Percentiles rank a stretch among this genome's conserved stretches.
These are phyloP conservation scores for Protonemura montana DNA, from an alignment of 2,888 invertebrate genomes.

Conservation along the genomic window DNA sequence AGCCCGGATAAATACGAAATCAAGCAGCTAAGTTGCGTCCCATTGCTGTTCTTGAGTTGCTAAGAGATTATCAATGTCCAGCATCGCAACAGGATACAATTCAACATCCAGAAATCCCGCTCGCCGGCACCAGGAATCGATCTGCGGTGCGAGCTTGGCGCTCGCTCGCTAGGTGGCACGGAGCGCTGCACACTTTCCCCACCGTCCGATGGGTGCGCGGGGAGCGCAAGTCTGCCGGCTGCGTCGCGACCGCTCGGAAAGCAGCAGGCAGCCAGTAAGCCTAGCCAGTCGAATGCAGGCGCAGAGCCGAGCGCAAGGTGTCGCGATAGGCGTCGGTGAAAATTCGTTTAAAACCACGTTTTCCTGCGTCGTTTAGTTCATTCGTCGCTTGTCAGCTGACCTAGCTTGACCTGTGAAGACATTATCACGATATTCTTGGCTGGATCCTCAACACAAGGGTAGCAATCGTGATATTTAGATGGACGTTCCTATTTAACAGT, in stretches of 20 bases:
- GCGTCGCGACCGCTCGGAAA: constrained; percentile 1
- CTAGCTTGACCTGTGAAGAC: constrained; percentile 38
- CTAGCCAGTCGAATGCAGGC: constrained; percentile 46
- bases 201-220: background rate
- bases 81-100: too few species aligned
- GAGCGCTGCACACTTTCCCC: background rate
- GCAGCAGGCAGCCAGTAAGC: constrained; percentile 34
- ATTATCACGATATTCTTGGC: constrained; percentile 2
- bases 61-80: too few species aligned
- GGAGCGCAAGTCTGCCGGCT: background rate
- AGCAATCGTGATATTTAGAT: constrained; percentile 18
- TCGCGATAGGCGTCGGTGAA: constrained; percentile 36
- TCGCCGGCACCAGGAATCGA: background rate
- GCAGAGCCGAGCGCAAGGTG: constrained; percentile 37
- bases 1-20: too few species aligned
- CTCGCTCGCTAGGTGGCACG: constrained; percentile 29
- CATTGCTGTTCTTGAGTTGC: too few species aligned
- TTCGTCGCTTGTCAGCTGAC: constrained; percentile 34
- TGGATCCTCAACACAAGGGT: background rate
- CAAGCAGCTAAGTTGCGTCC: too few species aligned
- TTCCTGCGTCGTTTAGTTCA: constrained; percentile 21
- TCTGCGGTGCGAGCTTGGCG: background rate
- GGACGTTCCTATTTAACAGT: constrained; percentile 22
- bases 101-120: constrained; percentile 26
- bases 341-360: constrained; percentile 40